These are phyloP conservation scores for Toxotes chatareus DNA, from an alignment of 2,113 vertebrate genomes.

Conservation along the genomic window DNA sequence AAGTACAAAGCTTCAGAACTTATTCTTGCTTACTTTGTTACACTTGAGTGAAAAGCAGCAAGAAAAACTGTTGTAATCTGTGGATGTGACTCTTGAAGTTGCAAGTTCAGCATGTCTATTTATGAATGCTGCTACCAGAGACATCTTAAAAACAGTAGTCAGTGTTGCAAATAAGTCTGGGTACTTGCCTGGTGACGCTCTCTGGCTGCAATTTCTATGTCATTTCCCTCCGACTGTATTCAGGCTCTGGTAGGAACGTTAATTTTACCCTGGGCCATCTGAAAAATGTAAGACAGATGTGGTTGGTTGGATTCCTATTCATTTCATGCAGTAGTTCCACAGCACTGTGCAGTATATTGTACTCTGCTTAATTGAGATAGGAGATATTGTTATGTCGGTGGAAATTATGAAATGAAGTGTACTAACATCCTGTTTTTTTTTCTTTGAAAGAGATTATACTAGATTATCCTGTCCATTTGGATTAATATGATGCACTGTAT, in stretches of 20 bases:
- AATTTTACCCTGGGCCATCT: slow-evolving; percentile 26
- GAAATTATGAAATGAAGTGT: slow-evolving; percentile 36
- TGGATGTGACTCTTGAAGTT: neutral
- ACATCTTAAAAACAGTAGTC: slow-evolving; percentile 9
- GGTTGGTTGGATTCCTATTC: slow-evolving; percentile 17
- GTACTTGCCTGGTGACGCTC: slow-evolving; percentile 12
- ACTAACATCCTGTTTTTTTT: slow-evolving; percentile 30
- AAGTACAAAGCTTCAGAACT: neutral
- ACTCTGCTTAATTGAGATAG: slow-evolving; percentile 13
- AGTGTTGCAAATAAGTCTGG: slow-evolving; percentile 33
- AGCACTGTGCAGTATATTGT: neutral
- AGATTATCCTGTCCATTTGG: slow-evolving; percentile 61
- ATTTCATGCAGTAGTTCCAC: neutral
- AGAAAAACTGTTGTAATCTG: neutral
- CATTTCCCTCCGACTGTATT: slow-evolving; percentile 27
- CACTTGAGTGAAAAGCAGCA: neutral
- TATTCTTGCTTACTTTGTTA: neutral
- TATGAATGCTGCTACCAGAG: slow-evolving; percentile 12
- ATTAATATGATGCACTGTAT: slow-evolving; percentile 54
- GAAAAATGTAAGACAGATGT: slow-evolving; percentile 36
- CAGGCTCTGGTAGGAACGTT: slow-evolving; percentile 10
- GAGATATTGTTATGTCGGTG: slow-evolving; percentile 9
- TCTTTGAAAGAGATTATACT: slow-evolving; percentile 39
- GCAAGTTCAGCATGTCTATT: neutral
- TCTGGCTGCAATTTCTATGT: slow-evolving; percentile 38